Evolutionary conservation across 1,140 invertebrate genomes (phyloP).

Genomic region (Bemisia tabaci): DNA sequence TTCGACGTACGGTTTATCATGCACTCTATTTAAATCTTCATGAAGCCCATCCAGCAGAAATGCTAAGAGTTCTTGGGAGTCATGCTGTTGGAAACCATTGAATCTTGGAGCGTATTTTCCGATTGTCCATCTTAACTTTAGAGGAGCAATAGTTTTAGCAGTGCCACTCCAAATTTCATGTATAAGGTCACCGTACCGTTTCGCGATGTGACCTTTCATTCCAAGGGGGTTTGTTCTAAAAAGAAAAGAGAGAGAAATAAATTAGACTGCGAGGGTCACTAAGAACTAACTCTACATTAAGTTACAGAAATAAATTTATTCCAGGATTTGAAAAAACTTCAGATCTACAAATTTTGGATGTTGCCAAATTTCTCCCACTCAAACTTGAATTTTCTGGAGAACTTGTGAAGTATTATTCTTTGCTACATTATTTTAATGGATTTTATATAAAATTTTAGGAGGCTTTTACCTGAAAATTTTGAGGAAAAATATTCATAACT

Average conservation of each 20-base stretch:
- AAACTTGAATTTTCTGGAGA: no score
- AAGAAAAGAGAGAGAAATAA: slow-evolving; percentile 11
- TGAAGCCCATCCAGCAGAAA: slow-evolving; percentile 79
- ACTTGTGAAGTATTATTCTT: no score
- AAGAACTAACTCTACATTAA: no score
- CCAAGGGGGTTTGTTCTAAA: slow-evolving; percentile 59
- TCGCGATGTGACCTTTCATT: slow-evolving; percentile 66
- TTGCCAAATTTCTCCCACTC: no score
- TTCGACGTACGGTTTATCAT: slow-evolving; percentile 52
- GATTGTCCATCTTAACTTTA: slow-evolving; percentile 70
- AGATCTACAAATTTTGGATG: no score
- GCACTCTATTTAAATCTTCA: slow-evolving; percentile 72
- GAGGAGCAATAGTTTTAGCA: slow-evolving; percentile 63
- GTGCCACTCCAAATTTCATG: slow-evolving; percentile 74
- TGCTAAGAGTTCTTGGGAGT: slow-evolving; percentile 75
- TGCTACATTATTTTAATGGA: no score
- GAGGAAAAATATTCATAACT: no score
- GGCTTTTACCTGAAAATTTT: no score
- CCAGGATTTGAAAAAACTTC: slow-evolving; percentile 1
- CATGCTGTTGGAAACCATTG: slow-evolving; percentile 76
- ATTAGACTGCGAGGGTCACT: no score
- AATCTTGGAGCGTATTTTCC: slow-evolving; percentile 69
- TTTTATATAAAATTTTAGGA: no score
- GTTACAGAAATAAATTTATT: no score
- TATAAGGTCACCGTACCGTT: slow-evolving; percentile 70